These are phyloP conservation scores for Melieria omissa DNA, from an alignment of 2,888 invertebrate genomes.

Conservation along the genomic window DNA sequence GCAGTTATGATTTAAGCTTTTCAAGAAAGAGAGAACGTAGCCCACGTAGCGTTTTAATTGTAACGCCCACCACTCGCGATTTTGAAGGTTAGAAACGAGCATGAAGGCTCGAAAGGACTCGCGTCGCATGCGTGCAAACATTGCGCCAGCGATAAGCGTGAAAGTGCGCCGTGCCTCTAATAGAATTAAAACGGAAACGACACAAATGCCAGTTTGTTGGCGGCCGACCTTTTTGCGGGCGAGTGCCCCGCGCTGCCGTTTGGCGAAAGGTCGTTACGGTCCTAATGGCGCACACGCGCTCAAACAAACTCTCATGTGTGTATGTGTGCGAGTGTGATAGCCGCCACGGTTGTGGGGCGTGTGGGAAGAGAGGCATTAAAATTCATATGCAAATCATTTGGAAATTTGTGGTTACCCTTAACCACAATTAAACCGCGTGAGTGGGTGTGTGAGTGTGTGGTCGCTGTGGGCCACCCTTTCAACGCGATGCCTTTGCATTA, in stretches of 20 bases:
- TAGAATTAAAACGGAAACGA: conserved; percentile 29
- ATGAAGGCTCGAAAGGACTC: neutral
- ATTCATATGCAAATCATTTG: conserved; percentile 37
- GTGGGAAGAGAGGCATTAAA: conserved; percentile 16
- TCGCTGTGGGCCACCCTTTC: too few relatives aligned
- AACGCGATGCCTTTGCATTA: too few relatives aligned
- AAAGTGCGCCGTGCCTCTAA: conserved; percentile 14
- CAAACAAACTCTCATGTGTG: neutral
- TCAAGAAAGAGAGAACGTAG: neutral
- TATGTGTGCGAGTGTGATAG: neutral
- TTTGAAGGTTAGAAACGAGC: neutral
- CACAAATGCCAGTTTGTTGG: conserved; percentile 18
- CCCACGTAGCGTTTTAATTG: neutral
- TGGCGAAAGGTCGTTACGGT: neutral
- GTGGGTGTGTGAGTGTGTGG: too few relatives aligned
- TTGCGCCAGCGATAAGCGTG: conserved; percentile 32
- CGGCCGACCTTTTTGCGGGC: conserved; percentile 8
- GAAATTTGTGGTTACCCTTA: conserved; percentile 19
- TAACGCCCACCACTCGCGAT: neutral
- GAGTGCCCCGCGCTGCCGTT: neutral
- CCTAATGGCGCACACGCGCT: neutral
- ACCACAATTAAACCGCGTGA: too few relatives aligned
- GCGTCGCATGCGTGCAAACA: conserved; percentile 22
- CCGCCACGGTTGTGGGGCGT: neutral
- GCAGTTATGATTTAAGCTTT: conserved; percentile 24